Percentiles rank a stretch among this genome's conserved stretches.
phyloP scores from a whole-genome alignment of 2,113 vertebrate genomes.

The Spilogale gracilis region DNA sequence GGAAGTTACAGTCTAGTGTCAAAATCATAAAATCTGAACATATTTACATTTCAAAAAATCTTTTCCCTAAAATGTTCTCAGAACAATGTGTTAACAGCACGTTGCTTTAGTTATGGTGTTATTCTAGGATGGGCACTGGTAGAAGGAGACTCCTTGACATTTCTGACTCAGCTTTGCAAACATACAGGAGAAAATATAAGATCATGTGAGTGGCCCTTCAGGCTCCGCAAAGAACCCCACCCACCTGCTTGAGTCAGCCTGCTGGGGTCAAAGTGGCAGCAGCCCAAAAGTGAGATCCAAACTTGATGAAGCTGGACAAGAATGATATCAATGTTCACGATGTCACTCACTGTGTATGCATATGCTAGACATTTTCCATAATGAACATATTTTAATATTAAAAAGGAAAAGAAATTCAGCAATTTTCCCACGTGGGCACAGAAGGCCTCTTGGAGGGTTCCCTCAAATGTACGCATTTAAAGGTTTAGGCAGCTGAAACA shows the following conservation, averaged over 20 bases:
- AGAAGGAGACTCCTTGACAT: background rate
- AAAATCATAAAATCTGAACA: conserved; percentile 31
- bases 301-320: background rate
- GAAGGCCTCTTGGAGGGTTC: background rate
- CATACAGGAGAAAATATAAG: background rate
- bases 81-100: background rate
- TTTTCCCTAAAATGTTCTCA: background rate
- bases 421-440: background rate
- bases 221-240: background rate
- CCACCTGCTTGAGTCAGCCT: background rate
- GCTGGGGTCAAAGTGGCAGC: accelerated
- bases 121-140: background rate
- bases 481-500: background rate
- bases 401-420: background rate
- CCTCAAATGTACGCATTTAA: background rate
- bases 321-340: background rate
- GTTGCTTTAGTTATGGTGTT: background rate
- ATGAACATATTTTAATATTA: conserved; percentile 2
- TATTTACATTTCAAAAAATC: background rate
- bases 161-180: background rate
- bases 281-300: background rate
- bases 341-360: background rate
- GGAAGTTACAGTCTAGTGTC: background rate
- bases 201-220: background rate
- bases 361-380: background rate